Evolutionary conservation across 1,140 invertebrate species (phyloP).

Genomic region (Drosophila yakuba): DNA sequence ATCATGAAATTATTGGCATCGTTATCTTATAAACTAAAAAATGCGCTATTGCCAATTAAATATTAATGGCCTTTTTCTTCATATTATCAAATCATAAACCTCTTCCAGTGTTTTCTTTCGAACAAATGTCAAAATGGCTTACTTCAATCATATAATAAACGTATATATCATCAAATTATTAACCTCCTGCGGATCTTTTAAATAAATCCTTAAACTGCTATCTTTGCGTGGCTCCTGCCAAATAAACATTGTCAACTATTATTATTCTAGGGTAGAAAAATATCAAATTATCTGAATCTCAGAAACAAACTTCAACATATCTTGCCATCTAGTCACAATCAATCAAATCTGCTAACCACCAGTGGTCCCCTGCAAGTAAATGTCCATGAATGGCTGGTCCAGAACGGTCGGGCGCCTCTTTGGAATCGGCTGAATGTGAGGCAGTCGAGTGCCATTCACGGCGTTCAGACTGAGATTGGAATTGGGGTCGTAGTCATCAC

Average conservation of each 20-base stretch:
- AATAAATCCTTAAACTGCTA: no score
- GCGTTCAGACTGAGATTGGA: conserved; percentile 61
- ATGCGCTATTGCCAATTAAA: background rate
- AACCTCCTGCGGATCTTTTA: no score
- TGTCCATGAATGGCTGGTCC: conserved; percentile 49
- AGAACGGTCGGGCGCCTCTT: conserved; percentile 38
- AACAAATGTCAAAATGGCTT: no score
- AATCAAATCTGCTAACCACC: conserved; percentile 13
- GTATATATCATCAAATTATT: no score
- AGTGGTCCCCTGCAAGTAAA: conserved; percentile 64
- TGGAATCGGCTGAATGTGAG: conserved; percentile 64
- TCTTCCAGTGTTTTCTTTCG: no score
- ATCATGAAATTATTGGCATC: background rate
- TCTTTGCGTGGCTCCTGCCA: no score
- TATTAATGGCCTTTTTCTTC: no score
- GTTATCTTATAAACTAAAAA: background rate
- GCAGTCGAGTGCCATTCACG: conserved; percentile 63
- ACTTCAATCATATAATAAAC: no score
- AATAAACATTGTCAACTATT: no score
- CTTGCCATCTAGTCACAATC: background rate
- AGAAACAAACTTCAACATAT: no score
- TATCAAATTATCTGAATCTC: no score
- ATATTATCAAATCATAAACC: no score
- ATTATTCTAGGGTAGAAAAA: background rate
- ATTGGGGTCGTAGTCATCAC: conserved; percentile 51